Evolutionary conservation across 2,888 invertebrate species (phyloP).

Genomic region (Carcina quercana): DNA sequence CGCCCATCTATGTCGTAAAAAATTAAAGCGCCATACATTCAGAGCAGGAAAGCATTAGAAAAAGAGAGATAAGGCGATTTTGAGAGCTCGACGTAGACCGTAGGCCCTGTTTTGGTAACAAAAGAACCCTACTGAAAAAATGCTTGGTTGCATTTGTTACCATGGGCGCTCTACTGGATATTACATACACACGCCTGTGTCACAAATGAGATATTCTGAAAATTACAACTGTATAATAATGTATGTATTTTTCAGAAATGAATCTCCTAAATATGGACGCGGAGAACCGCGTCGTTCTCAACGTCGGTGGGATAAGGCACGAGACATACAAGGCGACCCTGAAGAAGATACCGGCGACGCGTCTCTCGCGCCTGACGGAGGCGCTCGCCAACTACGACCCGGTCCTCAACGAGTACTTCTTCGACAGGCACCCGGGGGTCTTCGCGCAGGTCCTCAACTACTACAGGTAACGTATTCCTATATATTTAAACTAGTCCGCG

Average conservation of each 20-base stretch:
- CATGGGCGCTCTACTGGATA: too few relatives aligned
- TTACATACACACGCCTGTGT: too few relatives aligned
- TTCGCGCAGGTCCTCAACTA: constrained; percentile 98
- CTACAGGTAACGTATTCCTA: constrained; percentile 90
- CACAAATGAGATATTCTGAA: too few relatives aligned
- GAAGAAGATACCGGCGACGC: constrained; percentile 97
- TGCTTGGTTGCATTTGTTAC: too few relatives aligned
- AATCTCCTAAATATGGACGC: constrained; percentile 96
- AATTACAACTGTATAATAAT: too few relatives aligned
- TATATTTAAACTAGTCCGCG: not conserved
- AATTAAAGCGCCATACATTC: too few relatives aligned
- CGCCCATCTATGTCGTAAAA: too few relatives aligned
- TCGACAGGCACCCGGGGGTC: constrained; percentile 96
- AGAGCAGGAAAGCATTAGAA: too few relatives aligned
- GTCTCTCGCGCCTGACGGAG: constrained; percentile 94
- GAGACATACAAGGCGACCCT: constrained; percentile 97
- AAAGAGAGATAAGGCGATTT: too few relatives aligned
- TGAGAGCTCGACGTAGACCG: too few relatives aligned
- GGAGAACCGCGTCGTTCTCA: constrained; percentile 98
- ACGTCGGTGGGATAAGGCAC: constrained; percentile 98
- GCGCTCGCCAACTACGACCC: constrained; percentile 99
- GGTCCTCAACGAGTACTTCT: constrained; percentile 99
- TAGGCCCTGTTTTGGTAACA: too few relatives aligned
- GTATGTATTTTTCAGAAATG: constrained; percentile 81
- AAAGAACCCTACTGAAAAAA: too few relatives aligned